Percentiles rank a stretch among this genome's conserved stretches.
phyloP scores from a whole-genome alignment of 2,797 vertebrate species.

The Lutjanus campechanus region DNA sequence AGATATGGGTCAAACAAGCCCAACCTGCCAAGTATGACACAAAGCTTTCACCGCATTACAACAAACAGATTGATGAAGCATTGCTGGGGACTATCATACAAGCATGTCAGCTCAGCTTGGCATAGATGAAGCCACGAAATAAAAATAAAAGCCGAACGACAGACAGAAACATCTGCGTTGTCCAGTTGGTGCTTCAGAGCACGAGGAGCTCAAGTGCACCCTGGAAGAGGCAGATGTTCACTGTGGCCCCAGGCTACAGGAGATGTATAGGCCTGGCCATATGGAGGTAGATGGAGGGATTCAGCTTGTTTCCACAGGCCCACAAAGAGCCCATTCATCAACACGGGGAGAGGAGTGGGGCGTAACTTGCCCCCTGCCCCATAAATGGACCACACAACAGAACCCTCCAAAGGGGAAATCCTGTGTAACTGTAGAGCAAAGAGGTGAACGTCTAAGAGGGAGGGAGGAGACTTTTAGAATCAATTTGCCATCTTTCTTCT shows the following conservation, averaged over 20 bases:
- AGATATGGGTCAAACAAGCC: slow-evolving; percentile 80
- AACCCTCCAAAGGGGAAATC: slow-evolving; percentile 81
- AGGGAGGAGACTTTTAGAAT: slow-evolving; percentile 72
- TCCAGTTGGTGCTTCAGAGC: slow-evolving; percentile 66
- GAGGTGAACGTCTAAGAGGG: slow-evolving; percentile 67
- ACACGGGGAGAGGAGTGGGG: slow-evolving; percentile 72
- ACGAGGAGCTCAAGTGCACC: slow-evolving; percentile 67
- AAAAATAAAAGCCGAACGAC: slow-evolving; percentile 66
- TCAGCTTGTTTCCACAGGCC: slow-evolving; percentile 84
- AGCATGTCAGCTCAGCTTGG: slow-evolving; percentile 49
- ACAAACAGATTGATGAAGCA: slow-evolving; percentile 39
- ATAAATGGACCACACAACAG: slow-evolving; percentile 86
- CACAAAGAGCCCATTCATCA: slow-evolving; percentile 87
- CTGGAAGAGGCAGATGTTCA: slow-evolving; percentile 86
- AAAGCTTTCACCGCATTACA: slow-evolving; percentile 39
- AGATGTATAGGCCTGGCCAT: slow-evolving; percentile 88
- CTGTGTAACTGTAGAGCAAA: slow-evolving; percentile 80
- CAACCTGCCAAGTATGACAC: slow-evolving; percentile 63
- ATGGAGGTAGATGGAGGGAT: slow-evolving; percentile 86
- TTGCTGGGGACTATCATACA: slow-evolving; percentile 9
- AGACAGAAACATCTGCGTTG: slow-evolving; percentile 67
- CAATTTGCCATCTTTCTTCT: slow-evolving; percentile 64
- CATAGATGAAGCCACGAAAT: slow-evolving; percentile 56
- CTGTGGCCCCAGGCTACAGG: slow-evolving; percentile 83
- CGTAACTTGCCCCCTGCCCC: slow-evolving; percentile 79